Evolutionary conservation across 23 tunicate species (phyloP).

Genomic region (Trididemnum miniatum): DNA sequence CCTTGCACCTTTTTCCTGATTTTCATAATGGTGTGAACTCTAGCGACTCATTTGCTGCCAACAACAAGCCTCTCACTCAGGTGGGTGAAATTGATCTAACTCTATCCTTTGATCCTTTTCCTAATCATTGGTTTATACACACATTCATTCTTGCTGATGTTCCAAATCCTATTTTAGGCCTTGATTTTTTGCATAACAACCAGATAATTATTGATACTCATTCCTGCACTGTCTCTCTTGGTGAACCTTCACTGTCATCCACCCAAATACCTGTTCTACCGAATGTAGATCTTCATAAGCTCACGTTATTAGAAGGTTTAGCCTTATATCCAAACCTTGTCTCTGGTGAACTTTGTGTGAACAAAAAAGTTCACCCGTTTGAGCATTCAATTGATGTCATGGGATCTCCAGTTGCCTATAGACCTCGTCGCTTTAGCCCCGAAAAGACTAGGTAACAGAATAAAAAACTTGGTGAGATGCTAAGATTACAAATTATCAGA

Average conservation of each 20-base stretch:
- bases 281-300: no score
- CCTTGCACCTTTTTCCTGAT: background rate
- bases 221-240: background rate
- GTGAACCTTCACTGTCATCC: background rate
- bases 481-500: background rate
- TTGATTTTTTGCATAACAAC: background rate
- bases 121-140: background rate
- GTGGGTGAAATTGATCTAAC: background rate
- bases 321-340: background rate
- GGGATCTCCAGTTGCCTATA: background rate
- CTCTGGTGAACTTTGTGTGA: background rate
- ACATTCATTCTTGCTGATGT: conserved; percentile 1
- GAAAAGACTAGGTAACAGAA: background rate
- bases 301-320: no score
- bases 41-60: background rate
- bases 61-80: background rate
- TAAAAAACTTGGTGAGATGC: background rate
- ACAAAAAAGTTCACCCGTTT: conserved; percentile 10
- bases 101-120: background rate
- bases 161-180: conserved; percentile 1
- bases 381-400: conserved; percentile 2
- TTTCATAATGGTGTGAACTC: background rate
- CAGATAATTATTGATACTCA: background rate
- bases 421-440: conserved; percentile 10
- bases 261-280: no score